Conservation (phyloP, 2,113 vertebrate species). For the Shinisaurus crocodilurus region DNA sequence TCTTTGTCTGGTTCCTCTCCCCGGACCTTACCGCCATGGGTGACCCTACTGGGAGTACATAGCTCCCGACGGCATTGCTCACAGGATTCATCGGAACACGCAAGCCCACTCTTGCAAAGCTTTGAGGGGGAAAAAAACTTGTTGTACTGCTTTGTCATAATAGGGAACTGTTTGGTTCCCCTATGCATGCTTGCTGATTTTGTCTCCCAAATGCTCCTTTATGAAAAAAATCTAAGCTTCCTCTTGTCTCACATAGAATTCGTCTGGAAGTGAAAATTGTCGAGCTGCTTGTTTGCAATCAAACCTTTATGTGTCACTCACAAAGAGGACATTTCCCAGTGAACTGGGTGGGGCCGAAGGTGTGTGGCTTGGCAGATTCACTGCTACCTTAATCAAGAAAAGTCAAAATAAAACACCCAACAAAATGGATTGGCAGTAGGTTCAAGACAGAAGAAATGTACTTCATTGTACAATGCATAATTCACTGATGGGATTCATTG, state of each 20-base stretch:
- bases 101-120: neutral
- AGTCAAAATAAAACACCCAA: constrained; percentile 42
- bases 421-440: constrained; percentile 39
- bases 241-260: constrained; percentile 11
- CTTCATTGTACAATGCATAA: constrained; percentile 4
- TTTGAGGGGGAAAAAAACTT: neutral
- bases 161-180: constrained; percentile 13
- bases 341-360: constrained; percentile 3
- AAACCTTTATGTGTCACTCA: constrained; percentile 41
- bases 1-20: too few species aligned
- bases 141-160: neutral
- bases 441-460: neutral
- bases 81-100: too few species aligned
- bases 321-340: neutral
- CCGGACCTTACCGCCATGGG: too few species aligned
- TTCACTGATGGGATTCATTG: neutral
- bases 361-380: neutral
- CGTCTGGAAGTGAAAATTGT: constrained; percentile 32
- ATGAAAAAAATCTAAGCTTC: constrained; percentile 32
- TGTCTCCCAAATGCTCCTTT: neutral
- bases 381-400: constrained; percentile 25
- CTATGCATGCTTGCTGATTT: neutral
- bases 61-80: too few species aligned
- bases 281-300: constrained; percentile 45
- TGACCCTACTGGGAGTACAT: too few species aligned